phyloP scores from a whole-genome alignment of 1,140 invertebrate species.

The Magallana ariakensis region DNA sequence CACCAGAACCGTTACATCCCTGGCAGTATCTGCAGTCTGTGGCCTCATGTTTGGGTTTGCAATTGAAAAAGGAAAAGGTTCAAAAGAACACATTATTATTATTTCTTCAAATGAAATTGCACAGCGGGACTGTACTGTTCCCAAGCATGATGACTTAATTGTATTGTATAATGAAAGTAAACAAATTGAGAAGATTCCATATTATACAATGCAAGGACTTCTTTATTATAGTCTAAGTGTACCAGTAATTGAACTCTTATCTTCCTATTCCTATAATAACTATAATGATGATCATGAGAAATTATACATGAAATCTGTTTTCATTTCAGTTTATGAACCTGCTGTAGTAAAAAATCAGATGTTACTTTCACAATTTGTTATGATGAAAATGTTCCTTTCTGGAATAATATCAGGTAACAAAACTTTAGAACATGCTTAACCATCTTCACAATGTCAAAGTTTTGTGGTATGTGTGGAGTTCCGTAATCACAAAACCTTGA shows the following conservation, averaged over 20 bases:
- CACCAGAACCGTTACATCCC: neutral
- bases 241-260: too few relatives aligned
- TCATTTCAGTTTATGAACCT: constrained; percentile 57
- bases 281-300: too few relatives aligned
- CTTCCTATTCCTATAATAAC: too few relatives aligned
- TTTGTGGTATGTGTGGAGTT: too few relatives aligned
- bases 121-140: too few relatives aligned
- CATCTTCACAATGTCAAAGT: neutral
- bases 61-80: constrained; percentile 49
- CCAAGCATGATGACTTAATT: too few relatives aligned
- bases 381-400: constrained; percentile 59
- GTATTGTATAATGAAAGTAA: too few relatives aligned
- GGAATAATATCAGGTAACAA: constrained; percentile 50
- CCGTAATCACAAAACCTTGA: too few relatives aligned
- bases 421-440: neutral
- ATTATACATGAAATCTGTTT: neutral
- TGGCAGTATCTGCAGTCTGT: neutral
- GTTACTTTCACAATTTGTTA: constrained; percentile 54
- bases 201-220: too few relatives aligned
- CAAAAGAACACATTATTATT: neutral
- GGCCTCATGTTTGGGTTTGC: constrained; percentile 42
- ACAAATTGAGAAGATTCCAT: too few relatives aligned
- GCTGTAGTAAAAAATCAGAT: constrained; percentile 51
- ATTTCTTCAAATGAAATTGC: too few relatives aligned
- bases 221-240: too few relatives aligned